phyloP scores from a whole-genome alignment of 2,888 invertebrate genomes.

The Tenthredo scrophulariae region DNA sequence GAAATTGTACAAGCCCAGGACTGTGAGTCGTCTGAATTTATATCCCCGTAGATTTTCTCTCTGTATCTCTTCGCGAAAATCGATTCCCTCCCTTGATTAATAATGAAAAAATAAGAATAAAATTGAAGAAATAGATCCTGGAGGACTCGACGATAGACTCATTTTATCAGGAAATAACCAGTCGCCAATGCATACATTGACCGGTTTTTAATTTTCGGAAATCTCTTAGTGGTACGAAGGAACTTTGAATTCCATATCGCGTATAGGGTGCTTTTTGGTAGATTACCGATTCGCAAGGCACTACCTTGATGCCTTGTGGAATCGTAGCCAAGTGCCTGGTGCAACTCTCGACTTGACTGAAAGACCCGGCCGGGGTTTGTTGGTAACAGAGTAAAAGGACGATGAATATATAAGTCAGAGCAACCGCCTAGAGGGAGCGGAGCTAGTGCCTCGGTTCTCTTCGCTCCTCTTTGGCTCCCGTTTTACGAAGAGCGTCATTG shows the following conservation, averaged over 20 bases:
- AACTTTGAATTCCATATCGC: background rate
- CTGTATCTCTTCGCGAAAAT: background rate
- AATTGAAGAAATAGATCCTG: background rate
- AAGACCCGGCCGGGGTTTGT: background rate
- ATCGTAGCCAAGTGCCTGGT: constrained; percentile 6
- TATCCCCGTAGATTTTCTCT: background rate
- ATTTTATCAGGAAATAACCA: background rate
- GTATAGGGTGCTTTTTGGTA: background rate
- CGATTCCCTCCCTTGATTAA: background rate
- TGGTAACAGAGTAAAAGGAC: constrained; percentile 28
- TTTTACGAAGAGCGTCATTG: constrained; percentile 47
- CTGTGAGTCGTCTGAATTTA: background rate
- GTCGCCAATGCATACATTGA: background rate
- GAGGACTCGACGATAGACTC: background rate
- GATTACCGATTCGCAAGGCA: background rate
- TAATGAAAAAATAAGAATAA: background rate
- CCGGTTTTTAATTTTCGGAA: background rate
- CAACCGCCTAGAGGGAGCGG: constrained; percentile 22
- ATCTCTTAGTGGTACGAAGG: background rate
- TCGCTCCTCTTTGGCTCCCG: constrained; percentile 40
- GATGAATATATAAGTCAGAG: constrained; percentile 31
- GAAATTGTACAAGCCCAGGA: background rate
- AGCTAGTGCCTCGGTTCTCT: background rate
- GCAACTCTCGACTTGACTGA: constrained; percentile 36
- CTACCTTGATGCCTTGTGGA: background rate